Percentiles rank a stretch among this genome's conserved stretches.
These are phyloP conservation scores for Ferrisia virgata DNA, from an alignment of 2,888 invertebrate species.

Conservation along the genomic window DNA sequence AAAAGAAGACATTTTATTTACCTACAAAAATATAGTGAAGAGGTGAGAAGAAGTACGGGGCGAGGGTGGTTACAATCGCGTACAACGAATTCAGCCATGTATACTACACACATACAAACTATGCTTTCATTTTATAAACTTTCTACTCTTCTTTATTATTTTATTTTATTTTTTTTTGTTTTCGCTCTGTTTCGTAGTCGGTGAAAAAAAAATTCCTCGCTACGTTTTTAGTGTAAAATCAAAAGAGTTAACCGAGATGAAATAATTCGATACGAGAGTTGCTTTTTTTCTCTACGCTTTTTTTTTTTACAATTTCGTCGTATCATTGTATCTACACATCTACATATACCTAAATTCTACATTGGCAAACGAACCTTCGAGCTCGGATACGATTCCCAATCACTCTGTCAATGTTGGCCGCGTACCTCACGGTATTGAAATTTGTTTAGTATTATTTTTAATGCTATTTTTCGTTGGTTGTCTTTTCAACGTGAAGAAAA, in stretches of 20 bases:
- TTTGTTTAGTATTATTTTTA: neutral
- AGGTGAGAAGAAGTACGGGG: too few relatives aligned
- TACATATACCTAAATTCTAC: too few relatives aligned
- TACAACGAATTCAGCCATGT: neutral
- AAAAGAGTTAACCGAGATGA: conserved; percentile 5
- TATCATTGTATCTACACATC: neutral
- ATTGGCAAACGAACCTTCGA: neutral
- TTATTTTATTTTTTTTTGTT: neutral
- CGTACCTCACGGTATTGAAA: neutral
- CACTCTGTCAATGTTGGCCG: neutral
- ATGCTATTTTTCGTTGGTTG: neutral
- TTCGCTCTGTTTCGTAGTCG: neutral
- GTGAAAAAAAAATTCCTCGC: neutral
- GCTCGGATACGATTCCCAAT: neutral
- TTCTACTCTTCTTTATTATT: neutral
- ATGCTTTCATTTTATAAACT: neutral
- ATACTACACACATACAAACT: too few relatives aligned
- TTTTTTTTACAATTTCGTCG: neutral
- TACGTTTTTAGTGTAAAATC: neutral
- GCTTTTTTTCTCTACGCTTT: neutral
- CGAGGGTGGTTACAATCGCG: too few relatives aligned
- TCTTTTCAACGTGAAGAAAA: neutral
- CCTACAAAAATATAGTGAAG: too few relatives aligned
- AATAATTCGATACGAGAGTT: neutral
- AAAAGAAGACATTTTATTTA: neutral